These are phyloP conservation scores for Belgica antarctica DNA, from an alignment of 2,888 invertebrate genomes.

Conservation along the genomic window DNA sequence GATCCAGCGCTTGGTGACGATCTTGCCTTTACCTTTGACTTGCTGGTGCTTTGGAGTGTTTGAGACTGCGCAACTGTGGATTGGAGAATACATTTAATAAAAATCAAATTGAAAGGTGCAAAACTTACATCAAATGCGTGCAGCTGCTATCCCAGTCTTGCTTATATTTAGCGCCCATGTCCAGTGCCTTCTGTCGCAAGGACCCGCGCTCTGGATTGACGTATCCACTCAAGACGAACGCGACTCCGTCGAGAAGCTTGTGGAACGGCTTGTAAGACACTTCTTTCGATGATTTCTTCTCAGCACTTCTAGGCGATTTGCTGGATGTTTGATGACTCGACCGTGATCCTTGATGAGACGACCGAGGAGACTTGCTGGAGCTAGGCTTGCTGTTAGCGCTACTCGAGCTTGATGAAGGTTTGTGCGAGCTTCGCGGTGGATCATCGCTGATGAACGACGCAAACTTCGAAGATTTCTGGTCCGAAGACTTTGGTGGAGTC, in stretches of 20 bases:
- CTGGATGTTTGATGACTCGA: not conserved
- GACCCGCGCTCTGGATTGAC: conserved; percentile 73
- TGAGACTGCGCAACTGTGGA: conserved; percentile 84
- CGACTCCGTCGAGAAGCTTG: conserved; percentile 64
- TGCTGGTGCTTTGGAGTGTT: conserved; percentile 84
- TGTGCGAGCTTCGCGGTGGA: no score
- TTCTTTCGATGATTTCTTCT: conserved; percentile 44
- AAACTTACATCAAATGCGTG: conserved; percentile 82
- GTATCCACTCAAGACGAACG: conserved; percentile 83
- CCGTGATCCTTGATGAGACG: not conserved
- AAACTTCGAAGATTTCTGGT: conserved; percentile 25
- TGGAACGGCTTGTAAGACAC: conserved; percentile 57
- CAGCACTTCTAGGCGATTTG: conserved; percentile 13
- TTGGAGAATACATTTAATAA: conserved; percentile 48
- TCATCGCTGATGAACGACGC: conserved; percentile 6
- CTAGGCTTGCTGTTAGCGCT: not conserved
- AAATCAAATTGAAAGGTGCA: not conserved
- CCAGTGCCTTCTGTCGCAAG: conserved; percentile 66
- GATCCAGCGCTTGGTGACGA: conserved; percentile 74
- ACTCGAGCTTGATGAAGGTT: conserved; percentile 6
- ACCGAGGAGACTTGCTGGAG: not conserved
- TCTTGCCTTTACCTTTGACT: conserved; percentile 62
- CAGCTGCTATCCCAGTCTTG: conserved; percentile 72
- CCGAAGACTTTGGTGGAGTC: not conserved
- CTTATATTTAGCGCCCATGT: conserved; percentile 77